These are phyloP conservation scores for Cheilosia pagana DNA, from an alignment of 2,888 invertebrate species.

Conservation along the genomic window DNA sequence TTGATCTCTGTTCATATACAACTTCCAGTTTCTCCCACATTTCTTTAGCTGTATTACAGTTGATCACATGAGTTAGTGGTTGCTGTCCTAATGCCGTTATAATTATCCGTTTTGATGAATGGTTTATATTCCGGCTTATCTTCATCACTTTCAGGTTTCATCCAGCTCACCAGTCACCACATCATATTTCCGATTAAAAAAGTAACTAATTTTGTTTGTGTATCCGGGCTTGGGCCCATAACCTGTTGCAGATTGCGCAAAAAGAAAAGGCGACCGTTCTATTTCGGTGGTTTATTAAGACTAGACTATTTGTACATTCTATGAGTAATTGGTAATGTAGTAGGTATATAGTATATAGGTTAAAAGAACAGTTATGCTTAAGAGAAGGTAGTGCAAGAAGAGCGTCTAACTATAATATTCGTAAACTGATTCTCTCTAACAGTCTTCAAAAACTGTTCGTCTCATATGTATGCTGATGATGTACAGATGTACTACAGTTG, in stretches of 20 bases:
- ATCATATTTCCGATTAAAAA: neutral
- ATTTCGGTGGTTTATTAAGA: neutral
- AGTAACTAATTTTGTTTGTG: neutral
- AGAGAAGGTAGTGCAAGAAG: too few species aligned
- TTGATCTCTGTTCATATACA: slow-evolving; percentile 78
- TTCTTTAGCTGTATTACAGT: slow-evolving; percentile 20
- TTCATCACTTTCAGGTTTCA: neutral
- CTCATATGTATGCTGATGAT: too few species aligned
- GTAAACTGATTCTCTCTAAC: too few species aligned
- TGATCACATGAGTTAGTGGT: slow-evolving; percentile 27
- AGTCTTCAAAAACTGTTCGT: too few species aligned
- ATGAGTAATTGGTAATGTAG: too few species aligned
- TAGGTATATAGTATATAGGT: too few species aligned
- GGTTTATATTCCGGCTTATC: neutral
- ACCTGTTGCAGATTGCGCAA: neutral
- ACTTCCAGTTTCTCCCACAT: slow-evolving; percentile 63
- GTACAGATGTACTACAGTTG: too few species aligned
- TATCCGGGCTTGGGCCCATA: neutral
- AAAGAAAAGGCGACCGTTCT: too few species aligned
- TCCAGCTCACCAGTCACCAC: neutral
- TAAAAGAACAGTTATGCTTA: too few species aligned
- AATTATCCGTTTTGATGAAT: slow-evolving; percentile 1
- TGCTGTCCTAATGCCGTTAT: slow-evolving; percentile 3
- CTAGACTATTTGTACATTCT: too few species aligned
- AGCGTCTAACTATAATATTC: too few species aligned